Base-by-base conservation (phyloP, 2,888 invertebrate genomes). In the Tenthredo scrophulariae region DNA sequence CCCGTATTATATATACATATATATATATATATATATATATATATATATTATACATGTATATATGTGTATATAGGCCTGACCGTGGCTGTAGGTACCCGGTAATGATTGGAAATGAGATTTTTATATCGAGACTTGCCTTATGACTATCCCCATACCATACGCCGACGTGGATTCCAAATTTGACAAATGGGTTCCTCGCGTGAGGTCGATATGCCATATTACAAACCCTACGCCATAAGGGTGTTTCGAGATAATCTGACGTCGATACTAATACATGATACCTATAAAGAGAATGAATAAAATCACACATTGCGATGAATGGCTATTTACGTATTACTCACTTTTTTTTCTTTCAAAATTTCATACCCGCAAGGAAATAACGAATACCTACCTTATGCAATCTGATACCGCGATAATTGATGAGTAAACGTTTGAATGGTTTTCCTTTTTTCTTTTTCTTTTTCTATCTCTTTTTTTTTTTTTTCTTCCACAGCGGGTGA, bases 91-190 rank as follows among this genome's bases (percentile, higher is more conserved):
- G 67, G 33, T 26, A 67, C 29, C 7, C 58, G 58, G 62, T 79
- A 79, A 79, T 79, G 79, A 79, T 79, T 79, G 79, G 79, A 79
- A 79, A 79, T 79, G 79, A 79, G 79, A 79, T 79, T 79, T 79
- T 79, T 79, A 79, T 79, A 79, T 79, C 79, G 79, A 77, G 26
- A 50, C 40, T 40, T 22, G 33, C 67, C 67, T 67, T 0, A n/a
- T 43, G 74, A 40, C 70, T 43, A 10, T 10, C 13, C 4, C 26
- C 10, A 15, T 29, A n/a, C 72, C 72, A 40, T 40, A 40, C 72
- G 40, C n/a, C 22, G 43, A 74, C 58, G 37, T n/a, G 10, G 40
- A 79, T 79, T 79, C 79, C 58, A 62, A 79, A 79, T 79, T 79
- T 79, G 79, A 79, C 58, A 40, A 79, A 79, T 79, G 79, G 79